A percentile compares a stretch with the other conserved stretches of the same genome.
Evolutionary conservation across 2,888 invertebrate genomes (phyloP).

Genomic region (Orgyia antiqua): DNA sequence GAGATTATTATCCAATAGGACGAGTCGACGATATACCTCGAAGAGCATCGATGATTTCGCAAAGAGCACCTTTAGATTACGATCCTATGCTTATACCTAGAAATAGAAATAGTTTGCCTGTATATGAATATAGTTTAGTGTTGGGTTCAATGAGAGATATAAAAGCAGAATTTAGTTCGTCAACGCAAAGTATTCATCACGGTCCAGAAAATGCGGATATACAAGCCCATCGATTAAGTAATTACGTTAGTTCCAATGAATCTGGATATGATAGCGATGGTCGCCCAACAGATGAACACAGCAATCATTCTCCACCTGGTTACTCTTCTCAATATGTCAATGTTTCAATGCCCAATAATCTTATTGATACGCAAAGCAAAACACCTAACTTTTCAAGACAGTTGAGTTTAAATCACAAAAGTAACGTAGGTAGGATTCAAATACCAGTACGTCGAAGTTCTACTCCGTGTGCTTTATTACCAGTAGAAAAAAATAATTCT

Average conservation of each 20-base stretch:
- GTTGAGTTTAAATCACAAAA: conserved; percentile 66
- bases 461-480: conserved; percentile 68
- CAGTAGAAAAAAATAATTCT: conserved; percentile 50
- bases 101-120: conserved; percentile 71
- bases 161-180: conserved; percentile 60
- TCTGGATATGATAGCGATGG: conserved; percentile 91
- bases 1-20: conserved; percentile 42
- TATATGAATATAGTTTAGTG: conserved; percentile 63
- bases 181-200: conserved; percentile 75
- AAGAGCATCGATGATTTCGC: conserved; percentile 69
- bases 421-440: conserved; percentile 60
- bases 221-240: conserved; percentile 81
- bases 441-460: conserved; percentile 65
- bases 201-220: conserved; percentile 75
- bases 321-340: conserved; percentile 67
- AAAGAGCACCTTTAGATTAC: conserved; percentile 61
- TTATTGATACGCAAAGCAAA: conserved; percentile 44
- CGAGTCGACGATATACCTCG: conserved; percentile 54
- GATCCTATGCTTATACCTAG: conserved; percentile 72
- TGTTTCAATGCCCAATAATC: conserved; percentile 38
- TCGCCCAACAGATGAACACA: conserved; percentile 75
- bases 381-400: conserved; percentile 62
- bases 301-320: conserved; percentile 74
- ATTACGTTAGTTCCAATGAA: conserved; percentile 89
- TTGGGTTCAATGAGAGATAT: conserved; percentile 62